Conservation (phyloP, 2,113 vertebrate genomes). For the pig (Sus scrofa) region DNA sequence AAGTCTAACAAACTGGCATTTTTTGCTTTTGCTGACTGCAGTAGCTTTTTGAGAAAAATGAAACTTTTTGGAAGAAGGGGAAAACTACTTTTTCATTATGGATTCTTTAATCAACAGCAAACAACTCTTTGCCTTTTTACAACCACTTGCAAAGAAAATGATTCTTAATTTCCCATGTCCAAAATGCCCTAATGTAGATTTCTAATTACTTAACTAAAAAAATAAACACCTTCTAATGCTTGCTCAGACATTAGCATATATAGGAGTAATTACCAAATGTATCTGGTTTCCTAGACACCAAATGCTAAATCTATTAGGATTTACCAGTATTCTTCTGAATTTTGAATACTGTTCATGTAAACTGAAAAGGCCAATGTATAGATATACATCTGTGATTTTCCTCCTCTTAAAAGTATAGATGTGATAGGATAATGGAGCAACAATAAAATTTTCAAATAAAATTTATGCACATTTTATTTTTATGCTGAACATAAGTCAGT, state of each 20-base stretch:
- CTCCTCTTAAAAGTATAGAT: conserved; percentile 78
- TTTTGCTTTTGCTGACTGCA: not conserved
- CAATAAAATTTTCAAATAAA: conserved; percentile 74
- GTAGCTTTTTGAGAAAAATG: not conserved
- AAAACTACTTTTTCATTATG: conserved; percentile 2
- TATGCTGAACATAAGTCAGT: not conserved
- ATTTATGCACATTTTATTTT: conserved; percentile 44
- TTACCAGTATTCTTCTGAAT: conserved; percentile 87
- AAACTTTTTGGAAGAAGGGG: not conserved
- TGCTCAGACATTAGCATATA: conserved; percentile 73
- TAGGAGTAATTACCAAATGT: conserved; percentile 81
- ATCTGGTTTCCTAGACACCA: conserved; percentile 85
- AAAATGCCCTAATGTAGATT: conserved; percentile 60
- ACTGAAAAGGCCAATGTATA: conserved; percentile 82
- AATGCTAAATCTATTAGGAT: conserved; percentile 84
- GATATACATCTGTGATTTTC: conserved; percentile 81
- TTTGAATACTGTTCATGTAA: conserved; percentile 86
- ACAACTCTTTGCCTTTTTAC: conserved; percentile 43
- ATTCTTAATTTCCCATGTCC: conserved; percentile 63
- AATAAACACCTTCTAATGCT: conserved; percentile 73
- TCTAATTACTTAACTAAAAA: conserved; percentile 59
- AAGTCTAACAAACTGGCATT: not conserved
- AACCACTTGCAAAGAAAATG: conserved; percentile 40
- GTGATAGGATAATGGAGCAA: conserved; percentile 65
- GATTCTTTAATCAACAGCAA: conserved; percentile 50